These are phyloP conservation scores for Drosophila anceps DNA, from an alignment of 2,888 invertebrate species.

Conservation along the genomic window DNA sequence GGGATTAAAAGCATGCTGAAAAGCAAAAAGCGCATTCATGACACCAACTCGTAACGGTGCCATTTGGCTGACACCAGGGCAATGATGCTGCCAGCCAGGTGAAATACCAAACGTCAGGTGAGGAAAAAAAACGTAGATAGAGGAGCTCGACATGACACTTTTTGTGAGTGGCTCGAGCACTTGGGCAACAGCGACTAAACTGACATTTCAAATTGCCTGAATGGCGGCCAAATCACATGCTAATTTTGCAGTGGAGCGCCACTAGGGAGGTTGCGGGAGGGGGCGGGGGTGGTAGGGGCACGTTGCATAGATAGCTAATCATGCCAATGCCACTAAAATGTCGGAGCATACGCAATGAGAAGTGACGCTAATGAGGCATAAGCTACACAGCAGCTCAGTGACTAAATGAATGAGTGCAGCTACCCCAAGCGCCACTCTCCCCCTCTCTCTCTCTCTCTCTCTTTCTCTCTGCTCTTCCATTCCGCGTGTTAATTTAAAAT, in stretches of 20 bases:
- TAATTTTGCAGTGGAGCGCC: constrained; percentile 54
- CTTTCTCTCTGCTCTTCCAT: background rate
- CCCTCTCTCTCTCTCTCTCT: background rate
- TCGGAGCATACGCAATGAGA: constrained; percentile 53
- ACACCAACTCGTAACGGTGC: constrained; percentile 20
- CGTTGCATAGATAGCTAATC: constrained; percentile 54
- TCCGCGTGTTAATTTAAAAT: constrained; percentile 62
- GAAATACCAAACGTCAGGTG: constrained; percentile 36
- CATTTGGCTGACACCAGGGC: constrained; percentile 17
- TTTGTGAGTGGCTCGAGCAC: constrained; percentile 37
- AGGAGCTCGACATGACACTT: constrained; percentile 55
- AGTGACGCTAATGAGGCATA: constrained; percentile 74
- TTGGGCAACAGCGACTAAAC: constrained; percentile 48
- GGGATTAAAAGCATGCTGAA: constrained; percentile 48
- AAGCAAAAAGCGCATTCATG: constrained; percentile 61
- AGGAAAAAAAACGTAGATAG: background rate
- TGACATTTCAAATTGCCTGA: constrained; percentile 68
- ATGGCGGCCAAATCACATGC: constrained; percentile 73
- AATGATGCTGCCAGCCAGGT: constrained; percentile 28
- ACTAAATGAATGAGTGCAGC: constrained; percentile 2
- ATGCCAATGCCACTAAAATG: constrained; percentile 65
- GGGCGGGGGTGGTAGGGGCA: background rate
- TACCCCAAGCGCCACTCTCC: background rate
- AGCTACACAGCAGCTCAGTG: constrained; percentile 32
- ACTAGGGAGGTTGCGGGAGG: background rate